Conservation (phyloP, 2,888 invertebrate genomes). For the Altica lythri region DNA sequence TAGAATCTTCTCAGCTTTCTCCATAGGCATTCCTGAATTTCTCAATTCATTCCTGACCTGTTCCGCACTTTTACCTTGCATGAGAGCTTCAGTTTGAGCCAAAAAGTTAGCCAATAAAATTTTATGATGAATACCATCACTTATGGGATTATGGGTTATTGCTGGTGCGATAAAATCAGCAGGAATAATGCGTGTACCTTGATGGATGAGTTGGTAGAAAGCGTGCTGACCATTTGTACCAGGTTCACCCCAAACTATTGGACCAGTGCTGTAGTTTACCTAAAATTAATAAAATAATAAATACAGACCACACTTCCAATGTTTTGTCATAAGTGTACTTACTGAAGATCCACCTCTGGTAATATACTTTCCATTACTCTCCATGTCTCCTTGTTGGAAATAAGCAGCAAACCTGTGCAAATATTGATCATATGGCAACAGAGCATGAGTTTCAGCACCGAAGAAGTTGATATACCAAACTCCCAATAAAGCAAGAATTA, state of each 20-base stretch:
- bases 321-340: no score
- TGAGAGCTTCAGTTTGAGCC: conserved; percentile 98
- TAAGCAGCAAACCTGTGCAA: conserved; percentile 98
- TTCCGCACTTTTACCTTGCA: conserved; percentile 65
- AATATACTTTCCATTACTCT: conserved; percentile 96
- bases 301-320: no score
- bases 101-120: conserved; percentile 95
- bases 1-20: conserved; percentile 76
- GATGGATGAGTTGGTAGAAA: conserved; percentile 98
- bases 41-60: conserved; percentile 80
- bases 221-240: conserved; percentile 99
- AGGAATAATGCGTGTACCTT: conserved; percentile 85
- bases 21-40: conserved; percentile 75
- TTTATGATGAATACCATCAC: conserved; percentile 85
- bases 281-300: no score
- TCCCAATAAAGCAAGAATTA: conserved; percentile 89
- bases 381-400: conserved; percentile 99
- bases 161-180: conserved; percentile 96
- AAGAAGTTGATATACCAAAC: conserved; percentile 95
- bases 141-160: conserved; percentile 86
- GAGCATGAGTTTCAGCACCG: conserved; percentile 92
- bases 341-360: conserved; percentile 70
- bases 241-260: conserved; percentile 97
- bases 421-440: conserved; percentile 98
- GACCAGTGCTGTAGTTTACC: conserved; percentile 69